phyloP scores from a whole-genome alignment of 2,888 invertebrate genomes.

The Terebella lapidaria region DNA sequence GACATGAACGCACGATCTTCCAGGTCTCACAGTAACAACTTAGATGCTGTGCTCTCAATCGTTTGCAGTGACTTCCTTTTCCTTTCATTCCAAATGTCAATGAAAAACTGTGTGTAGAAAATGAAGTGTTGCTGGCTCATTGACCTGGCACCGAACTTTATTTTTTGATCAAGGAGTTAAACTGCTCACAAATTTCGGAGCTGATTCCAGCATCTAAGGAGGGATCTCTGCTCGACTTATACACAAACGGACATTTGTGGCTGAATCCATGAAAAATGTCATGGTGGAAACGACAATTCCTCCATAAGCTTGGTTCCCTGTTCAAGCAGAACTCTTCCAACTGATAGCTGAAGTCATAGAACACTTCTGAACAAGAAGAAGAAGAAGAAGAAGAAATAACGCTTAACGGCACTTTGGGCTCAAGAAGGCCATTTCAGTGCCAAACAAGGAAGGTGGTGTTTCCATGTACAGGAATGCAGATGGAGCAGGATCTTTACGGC shows the following conservation, averaged over 20 bases:
- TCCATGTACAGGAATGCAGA: neutral
- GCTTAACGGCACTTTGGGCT: no score
- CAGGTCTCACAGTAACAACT: no score
- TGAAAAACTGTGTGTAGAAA: neutral
- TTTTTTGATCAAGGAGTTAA: neutral
- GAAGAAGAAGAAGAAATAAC: no score
- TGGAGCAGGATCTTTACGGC: neutral
- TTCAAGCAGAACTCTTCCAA: neutral
- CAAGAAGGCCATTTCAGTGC: no score
- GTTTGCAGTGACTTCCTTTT: no score
- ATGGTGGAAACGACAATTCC: neutral
- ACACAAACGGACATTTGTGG: slow-evolving; percentile 1
- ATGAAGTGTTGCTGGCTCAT: neutral
- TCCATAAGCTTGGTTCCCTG: neutral
- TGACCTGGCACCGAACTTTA: neutral
- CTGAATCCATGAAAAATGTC: slow-evolving; percentile 4
- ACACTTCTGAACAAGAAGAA: slow-evolving; percentile 3
- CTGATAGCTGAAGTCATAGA: neutral
- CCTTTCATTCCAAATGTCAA: slow-evolving; percentile 2
- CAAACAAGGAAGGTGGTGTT: neutral
- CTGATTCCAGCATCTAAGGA: neutral
- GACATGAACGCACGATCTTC: no score
- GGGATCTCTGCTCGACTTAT: neutral
- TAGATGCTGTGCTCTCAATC: no score
- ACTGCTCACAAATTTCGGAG: slow-evolving; percentile 1